These are phyloP conservation scores for Nomada fucata DNA, from an alignment of 2,888 invertebrate genomes.

Conservation along the genomic window DNA sequence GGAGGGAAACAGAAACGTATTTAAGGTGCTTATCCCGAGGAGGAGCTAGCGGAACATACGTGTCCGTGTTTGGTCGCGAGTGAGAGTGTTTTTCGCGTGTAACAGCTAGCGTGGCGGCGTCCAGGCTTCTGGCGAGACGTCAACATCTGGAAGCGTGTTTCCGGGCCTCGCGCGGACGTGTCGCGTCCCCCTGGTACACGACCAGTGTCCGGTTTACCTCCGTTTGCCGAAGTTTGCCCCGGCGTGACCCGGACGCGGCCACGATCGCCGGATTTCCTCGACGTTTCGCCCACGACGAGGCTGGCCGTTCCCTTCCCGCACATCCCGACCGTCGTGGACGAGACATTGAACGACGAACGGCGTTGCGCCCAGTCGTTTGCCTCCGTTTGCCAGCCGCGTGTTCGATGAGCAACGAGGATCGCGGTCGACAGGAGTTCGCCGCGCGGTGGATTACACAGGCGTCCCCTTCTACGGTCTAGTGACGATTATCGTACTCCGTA, in stretches of 20 bases:
- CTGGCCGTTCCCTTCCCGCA: background rate
- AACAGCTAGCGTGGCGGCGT: slow-evolving; percentile 37
- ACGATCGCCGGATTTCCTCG: background rate
- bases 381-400: no score
- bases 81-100: slow-evolving; percentile 62
- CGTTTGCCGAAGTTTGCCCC: background rate
- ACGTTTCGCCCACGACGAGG: background rate
- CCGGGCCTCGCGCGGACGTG: slow-evolving; percentile 43
- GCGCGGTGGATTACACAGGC: slow-evolving; percentile 42
- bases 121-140: slow-evolving; percentile 32
- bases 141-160: slow-evolving; percentile 62
- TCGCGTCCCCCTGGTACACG: slow-evolving; percentile 32
- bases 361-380: background rate
- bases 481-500: slow-evolving; percentile 22
- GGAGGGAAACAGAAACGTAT: background rate
- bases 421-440: slow-evolving; percentile 19
- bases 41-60: slow-evolving; percentile 45
- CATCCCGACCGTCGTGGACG: background rate
- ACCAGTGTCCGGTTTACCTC: slow-evolving; percentile 16
- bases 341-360: background rate
- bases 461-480: slow-evolving; percentile 25
- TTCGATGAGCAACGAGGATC: background rate
- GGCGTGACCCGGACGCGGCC: slow-evolving; percentile 23
- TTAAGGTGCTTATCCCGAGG: slow-evolving; percentile 17
- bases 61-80: slow-evolving; percentile 60